These are phyloP conservation scores for Platalea minor DNA, from an alignment of 2,797 vertebrate genomes.

Conservation along the genomic window DNA sequence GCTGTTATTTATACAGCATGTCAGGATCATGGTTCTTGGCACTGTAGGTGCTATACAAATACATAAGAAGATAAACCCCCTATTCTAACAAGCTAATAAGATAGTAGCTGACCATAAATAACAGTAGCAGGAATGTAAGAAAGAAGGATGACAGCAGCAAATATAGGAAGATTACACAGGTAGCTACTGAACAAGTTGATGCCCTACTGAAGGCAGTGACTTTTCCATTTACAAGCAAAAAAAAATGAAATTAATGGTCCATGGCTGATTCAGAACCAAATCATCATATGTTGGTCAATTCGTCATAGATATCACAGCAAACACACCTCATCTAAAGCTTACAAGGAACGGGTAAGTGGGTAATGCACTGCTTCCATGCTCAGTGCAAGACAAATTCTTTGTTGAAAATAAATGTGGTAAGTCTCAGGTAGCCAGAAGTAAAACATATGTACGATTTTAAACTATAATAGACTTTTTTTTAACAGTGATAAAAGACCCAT, in stretches of 20 bases:
- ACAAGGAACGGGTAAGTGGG: background rate
- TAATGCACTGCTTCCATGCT: background rate
- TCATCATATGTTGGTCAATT: background rate
- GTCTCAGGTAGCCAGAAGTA: background rate
- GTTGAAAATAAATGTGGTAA: background rate
- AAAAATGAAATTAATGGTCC: background rate
- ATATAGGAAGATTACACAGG: background rate
- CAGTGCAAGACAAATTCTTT: background rate
- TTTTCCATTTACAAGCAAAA: background rate
- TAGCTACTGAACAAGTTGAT: background rate
- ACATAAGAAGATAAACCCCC: background rate
- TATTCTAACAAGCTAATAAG: slow-evolving; percentile 5
- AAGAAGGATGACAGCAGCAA: slow-evolving; percentile 8
- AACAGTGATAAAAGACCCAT: background rate
- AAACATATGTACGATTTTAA: background rate
- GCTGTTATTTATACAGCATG: background rate
- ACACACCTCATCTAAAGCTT: background rate
- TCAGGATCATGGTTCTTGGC: background rate
- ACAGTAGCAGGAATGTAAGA: background rate
- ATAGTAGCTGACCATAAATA: slow-evolving; percentile 12
- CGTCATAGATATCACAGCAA: background rate
- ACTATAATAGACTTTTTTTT: background rate
- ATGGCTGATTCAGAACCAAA: slow-evolving; percentile 1
- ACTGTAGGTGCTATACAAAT: background rate
- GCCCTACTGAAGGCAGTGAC: background rate